Evolutionary conservation across 2,113 vertebrate species (phyloP).

Genomic region (Fulmarus glacialis): DNA sequence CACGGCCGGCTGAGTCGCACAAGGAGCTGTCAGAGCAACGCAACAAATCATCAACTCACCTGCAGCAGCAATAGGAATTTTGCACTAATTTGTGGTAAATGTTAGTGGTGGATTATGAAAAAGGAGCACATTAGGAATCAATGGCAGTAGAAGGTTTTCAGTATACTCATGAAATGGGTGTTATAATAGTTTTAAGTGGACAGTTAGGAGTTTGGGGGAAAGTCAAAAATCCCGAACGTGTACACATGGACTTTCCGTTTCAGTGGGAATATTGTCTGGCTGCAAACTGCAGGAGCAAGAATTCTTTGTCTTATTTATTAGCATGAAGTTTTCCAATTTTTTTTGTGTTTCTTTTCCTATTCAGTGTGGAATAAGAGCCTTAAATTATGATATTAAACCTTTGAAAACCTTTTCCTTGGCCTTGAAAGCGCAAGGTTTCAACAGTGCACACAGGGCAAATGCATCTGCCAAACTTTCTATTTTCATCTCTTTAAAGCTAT

Average conservation of each 20-base stretch:
- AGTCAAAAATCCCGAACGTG: not conserved
- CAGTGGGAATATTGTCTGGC: not conserved
- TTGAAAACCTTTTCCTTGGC: not conserved
- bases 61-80: not conserved
- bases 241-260: not conserved
- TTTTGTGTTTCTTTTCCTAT: not conserved
- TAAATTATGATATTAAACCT: not conserved
- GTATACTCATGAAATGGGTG: accelerated
- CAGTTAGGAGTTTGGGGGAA: not conserved
- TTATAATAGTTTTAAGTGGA: not conserved
- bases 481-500: conserved; percentile 4
- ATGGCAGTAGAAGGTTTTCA: not conserved
- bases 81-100: not conserved
- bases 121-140: not conserved
- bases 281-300: not conserved
- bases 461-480: conserved; percentile 29
- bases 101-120: not conserved
- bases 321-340: not conserved
- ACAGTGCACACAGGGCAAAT: not conserved
- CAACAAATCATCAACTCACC: not conserved
- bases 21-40: not conserved
- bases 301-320: not conserved
- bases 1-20: accelerated
- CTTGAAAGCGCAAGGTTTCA: not conserved
- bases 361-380: not conserved